Base-by-base conservation (phyloP, 2,888 invertebrate genomes). In the Drosophila subsilvestris region DNA sequence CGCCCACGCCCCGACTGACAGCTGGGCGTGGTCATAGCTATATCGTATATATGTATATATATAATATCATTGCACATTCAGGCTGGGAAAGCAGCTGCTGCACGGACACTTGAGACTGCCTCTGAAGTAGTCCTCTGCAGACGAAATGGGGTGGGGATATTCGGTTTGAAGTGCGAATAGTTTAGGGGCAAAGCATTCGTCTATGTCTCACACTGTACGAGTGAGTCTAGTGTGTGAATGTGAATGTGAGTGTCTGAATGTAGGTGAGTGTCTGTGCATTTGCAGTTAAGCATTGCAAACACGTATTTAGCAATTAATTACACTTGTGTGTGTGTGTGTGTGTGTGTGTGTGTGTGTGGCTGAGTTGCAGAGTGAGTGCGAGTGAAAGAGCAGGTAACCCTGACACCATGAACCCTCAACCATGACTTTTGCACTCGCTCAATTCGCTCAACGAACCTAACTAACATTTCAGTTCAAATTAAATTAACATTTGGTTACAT, bases 241-340 rank as follows among this genome's bases (percentile, higher is more conserved):
- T 53, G 47, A 47, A 25, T 61, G 18, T 27, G 47, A 18, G 42
- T 22, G 37, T 20, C 42, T 44, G 20, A 43, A 45, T 27, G 37
- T 37, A 14, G 14, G 37, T 2, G 14, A 37, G 14, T 37, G n/a
- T 37, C 37, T n/a, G 32, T 37, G 37, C 14, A 60, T 50, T 71
- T 48, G 48, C 57, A 42, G 27, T 66, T 71, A 53, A 66, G 47
- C 74, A 74, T 58, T 49, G 74, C 71, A 74, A 57, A 65, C 71
- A 85, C 76, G 79, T 81, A 76, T 74, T 87, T 76, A 76, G 89
- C 75, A 87, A 89, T 86, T 86, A 89, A 86, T 86, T 86, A 79
- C 78, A 78, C 66, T 80, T 84, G 76, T 68, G 69, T 60, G 85
- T 63, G 51, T 0, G 37, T 6, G 5, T 32, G 32, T 32, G 29